Evolutionary conservation across 2,888 invertebrate species (phyloP), one percentile per base, ranked within the genome.

Genomic region (Ophioninae sp.): DNA sequence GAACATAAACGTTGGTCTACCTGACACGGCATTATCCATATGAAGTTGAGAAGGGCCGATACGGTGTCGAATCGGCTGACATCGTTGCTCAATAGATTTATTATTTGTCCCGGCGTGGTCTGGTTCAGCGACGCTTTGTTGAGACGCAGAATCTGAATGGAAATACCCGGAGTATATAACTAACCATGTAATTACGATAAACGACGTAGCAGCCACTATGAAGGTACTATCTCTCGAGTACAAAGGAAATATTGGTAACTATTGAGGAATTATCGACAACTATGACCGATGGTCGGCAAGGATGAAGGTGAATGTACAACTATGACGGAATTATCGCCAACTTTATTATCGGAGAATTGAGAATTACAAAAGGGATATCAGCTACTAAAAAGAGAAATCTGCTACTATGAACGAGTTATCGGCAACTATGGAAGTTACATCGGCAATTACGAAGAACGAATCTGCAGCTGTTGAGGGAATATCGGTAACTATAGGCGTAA

Each of bases 11-110:
- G 59, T 59, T 21, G 13, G 7, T 93, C 87, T 79, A 95, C 94
- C 92, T 95, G 95, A 7, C 97, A 89, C 0, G 98, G 98, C 84
- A 97, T 95, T 44, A 98, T 95, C 97, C 98, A 98, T 90, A 98
- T 95, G 93, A 96, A 98, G 91, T 98, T 97, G 7, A 97, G 94
- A 91, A 96, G 97, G 77, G 97, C 95, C 83, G 97, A 95, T 5
- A 96, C 96, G 92, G 96, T 95, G 93, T 99, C 99, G 90, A 99
- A 97, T 61, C 98, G 96, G 91, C 96, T 97, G 8, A 98, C 98
- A 92, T 99, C 99, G 90, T 98, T 99, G 5, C 98, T 98, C 78
- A 99, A 94, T 7, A 99, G 94, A 93, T 99, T 99, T 17, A 99
- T 96, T 79, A 99, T 95, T 93, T 98, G 98, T 0, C 99, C 99